Evolutionary conservation across 2,797 vertebrate genomes (phyloP), one percentile per base, ranked within the genome.

Genomic region (Xenopus petersii): DNA sequence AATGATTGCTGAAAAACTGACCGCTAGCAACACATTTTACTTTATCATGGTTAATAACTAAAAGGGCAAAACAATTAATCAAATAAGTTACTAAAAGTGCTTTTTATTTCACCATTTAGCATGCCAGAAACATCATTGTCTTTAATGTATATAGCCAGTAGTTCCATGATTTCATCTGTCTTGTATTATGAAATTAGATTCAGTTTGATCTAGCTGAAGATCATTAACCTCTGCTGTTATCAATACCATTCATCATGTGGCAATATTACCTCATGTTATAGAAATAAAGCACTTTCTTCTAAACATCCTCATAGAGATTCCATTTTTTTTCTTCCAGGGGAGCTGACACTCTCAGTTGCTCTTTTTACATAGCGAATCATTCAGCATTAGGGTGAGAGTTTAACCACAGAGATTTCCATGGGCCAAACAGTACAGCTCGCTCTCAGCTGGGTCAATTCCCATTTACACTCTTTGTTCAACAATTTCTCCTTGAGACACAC

Each of bases 51-150:
- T 88, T 85, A 84, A 75, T 88, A 88, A 87, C 88, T 88, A 81
- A 84, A 87, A 91, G 94, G 93, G 93, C 88, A 91, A 87, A 86
- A 87, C 84, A 88, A 94, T 95, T 94, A 93, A 95, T 97, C 94
- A 94, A 87, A 92, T 87, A 92, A 96, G 94, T 95, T 96, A 94
- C 92, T 92, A 94, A 95, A 97, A 98, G 96, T 96, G 95, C 93
- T 93, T 95, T 89, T 96, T 94, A 95, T 95, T 97, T 95, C 93
- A 93, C 95, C 93, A 94, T 96, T 94, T 92, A 89, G 89, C 85
- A 93, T 90, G 76, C 71, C 66, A 74, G 67, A 79, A 65, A 70
- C 60, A 79, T 88, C 86, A 91, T 89, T 94, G 93, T 87, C 93
- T 94, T 94, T 94, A 94, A 98, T 96, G 94, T 94, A 96, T 94